Evolutionary conservation across 2,797 vertebrate genomes (phyloP).

Genomic region (Muraenolepis orangiensis): DNA sequence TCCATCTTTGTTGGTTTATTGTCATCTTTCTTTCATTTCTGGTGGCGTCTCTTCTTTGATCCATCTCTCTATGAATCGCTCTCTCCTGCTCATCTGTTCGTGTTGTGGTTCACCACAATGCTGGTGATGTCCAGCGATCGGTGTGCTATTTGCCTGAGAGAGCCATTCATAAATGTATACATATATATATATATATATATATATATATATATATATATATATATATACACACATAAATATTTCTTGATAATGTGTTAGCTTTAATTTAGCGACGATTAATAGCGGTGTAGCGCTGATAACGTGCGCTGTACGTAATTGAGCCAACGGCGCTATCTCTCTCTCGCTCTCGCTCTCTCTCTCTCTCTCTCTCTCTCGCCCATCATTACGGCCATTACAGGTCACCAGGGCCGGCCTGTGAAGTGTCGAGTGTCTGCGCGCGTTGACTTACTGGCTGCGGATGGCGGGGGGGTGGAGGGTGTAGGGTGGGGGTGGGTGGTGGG

Average conservation of each 20-base stretch:
- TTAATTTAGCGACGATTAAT: conserved; percentile 69
- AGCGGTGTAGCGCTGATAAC: conserved; percentile 47
- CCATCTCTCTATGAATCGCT: background rate
- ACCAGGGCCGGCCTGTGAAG: conserved; percentile 59
- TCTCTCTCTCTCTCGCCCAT: too few species aligned
- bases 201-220: background rate
- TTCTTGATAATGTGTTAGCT: conserved; percentile 49
- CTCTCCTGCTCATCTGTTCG: background rate
- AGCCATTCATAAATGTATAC: background rate
- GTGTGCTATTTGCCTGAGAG: background rate
- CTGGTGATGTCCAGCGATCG: background rate
- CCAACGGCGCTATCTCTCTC: conserved; percentile 59
- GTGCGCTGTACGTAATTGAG: conserved; percentile 68
- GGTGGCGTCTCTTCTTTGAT: background rate
- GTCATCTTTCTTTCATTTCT: background rate
- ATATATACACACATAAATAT: background rate
- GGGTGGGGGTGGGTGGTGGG: conserved; percentile 31
- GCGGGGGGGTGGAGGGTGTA: background rate
- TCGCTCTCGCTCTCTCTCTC: too few species aligned
- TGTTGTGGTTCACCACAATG: background rate
- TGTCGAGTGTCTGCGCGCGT: conserved; percentile 56
- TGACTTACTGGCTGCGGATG: conserved; percentile 47
- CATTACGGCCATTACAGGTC: conserved; percentile 67
- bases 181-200: background rate
- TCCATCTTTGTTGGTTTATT: background rate